Conservation (phyloP, 2,113 vertebrate genomes). For the Austrofundulus limnaeus region DNA sequence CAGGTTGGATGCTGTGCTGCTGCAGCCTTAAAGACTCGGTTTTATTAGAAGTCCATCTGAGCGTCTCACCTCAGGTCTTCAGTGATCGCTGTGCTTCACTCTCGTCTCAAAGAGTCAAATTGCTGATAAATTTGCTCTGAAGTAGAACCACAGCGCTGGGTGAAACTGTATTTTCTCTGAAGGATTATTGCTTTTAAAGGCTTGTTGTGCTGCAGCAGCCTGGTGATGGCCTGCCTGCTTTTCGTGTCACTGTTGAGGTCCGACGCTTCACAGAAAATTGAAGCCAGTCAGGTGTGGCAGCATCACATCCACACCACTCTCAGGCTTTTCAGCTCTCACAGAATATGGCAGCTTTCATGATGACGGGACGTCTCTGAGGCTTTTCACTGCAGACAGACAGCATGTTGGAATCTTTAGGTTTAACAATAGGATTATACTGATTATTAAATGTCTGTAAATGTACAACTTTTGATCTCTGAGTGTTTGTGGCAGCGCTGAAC, state of each 20-base stretch:
- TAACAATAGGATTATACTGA: too few species aligned
- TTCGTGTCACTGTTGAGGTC: conserved; percentile 26
- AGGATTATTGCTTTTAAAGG: conserved; percentile 5
- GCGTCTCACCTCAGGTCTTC: neutral
- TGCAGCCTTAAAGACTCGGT: neutral
- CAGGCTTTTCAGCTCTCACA: conserved; percentile 32
- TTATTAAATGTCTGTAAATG: too few species aligned
- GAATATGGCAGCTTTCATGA: conserved; percentile 15
- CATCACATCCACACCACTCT: conserved; percentile 12
- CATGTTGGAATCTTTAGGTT: neutral
- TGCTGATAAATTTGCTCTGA: neutral
- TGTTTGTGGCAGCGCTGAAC: too few species aligned
- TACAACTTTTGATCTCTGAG: too few species aligned
- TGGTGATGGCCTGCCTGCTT: conserved; percentile 10
- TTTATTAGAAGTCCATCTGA: neutral
- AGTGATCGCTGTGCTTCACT: neutral
- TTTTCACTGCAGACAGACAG: neutral
- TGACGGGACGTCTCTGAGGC: conserved; percentile 2
- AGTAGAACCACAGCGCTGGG: conserved; percentile 12
- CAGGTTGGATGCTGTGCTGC: neutral
- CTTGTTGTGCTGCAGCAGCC: conserved; percentile 9
- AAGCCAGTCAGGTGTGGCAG: conserved; percentile 34
- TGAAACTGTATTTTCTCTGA: neutral
- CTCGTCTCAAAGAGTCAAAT: neutral
- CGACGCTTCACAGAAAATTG: conserved; percentile 56